Percentiles rank a stretch among this genome's conserved stretches.
Conservation (phyloP, 2,113 vertebrate genomes). For the Scartelaos histophorus region DNA sequence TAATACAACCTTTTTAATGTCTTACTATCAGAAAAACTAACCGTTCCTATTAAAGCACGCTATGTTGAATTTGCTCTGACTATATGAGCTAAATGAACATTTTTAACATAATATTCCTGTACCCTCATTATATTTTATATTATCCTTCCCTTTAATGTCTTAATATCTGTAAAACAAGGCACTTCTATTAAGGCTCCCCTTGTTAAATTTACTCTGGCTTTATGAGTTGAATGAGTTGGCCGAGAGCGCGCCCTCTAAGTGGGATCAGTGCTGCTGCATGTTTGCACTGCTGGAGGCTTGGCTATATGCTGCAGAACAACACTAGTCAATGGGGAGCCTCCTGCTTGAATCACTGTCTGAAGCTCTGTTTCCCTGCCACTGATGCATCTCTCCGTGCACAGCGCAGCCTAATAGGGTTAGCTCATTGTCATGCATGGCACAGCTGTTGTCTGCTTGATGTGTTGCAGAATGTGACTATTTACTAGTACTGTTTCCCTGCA, state of each 20-base stretch:
- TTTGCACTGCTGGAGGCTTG: slow-evolving; percentile 9
- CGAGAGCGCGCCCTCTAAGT: not conserved
- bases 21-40: no score
- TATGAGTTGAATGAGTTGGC: not conserved
- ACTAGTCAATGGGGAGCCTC: not conserved
- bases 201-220: not conserved
- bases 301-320: slow-evolving; percentile 4
- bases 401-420: not conserved
- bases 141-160: not conserved
- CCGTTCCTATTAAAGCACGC: no score
- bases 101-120: no score
- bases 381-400: slow-evolving; percentile 6
- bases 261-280: slow-evolving; percentile 6
- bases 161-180: not conserved
- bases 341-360: slow-evolving; percentile 7
- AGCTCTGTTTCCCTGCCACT: slow-evolving; percentile 7
- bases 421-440: slow-evolving; percentile 2
- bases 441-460: slow-evolving; percentile 10
- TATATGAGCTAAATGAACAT: not conserved
- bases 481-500: not conserved
- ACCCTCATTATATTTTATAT: no score
- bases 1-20: no score
- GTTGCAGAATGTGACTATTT: slow-evolving; percentile 8
- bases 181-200: not conserved
- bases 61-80: not conserved